Conservation (phyloP, 2,113 vertebrate species). For the Recurvirostra avosetta region DNA sequence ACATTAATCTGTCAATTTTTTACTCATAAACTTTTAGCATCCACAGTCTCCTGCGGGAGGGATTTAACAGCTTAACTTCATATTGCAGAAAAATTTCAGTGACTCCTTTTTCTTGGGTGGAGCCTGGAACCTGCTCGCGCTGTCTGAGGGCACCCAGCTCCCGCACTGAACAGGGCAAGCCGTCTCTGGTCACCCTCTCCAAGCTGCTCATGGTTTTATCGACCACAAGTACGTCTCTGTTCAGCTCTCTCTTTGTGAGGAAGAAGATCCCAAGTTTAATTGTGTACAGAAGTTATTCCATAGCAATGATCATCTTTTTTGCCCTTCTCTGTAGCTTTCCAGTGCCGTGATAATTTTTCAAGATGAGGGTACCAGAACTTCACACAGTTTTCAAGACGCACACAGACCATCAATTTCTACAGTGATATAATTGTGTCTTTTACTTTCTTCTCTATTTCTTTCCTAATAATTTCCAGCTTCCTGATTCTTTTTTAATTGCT, state of each 20-base stretch:
- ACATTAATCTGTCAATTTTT: not conserved
- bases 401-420: not conserved
- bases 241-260: not conserved
- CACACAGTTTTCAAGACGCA: not conserved
- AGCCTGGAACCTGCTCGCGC: not conserved
- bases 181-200: not conserved
- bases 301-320: not conserved
- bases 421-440: not conserved
- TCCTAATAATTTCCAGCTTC: not conserved
- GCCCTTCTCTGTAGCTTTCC: not conserved
- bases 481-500: not conserved
- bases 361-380: not conserved
- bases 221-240: not conserved
- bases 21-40: not conserved
- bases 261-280: not conserved
- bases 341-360: not conserved
- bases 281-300: not conserved
- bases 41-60: not conserved
- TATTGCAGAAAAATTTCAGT: not conserved
- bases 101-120: not conserved
- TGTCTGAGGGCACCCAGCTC: not conserved
- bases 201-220: not conserved
- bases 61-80: not conserved
- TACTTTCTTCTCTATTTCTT: not conserved
- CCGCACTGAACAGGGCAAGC: fast-evolving